Base-by-base conservation (phyloP, 2,113 vertebrate species). In the Dicaeum eximium region DNA sequence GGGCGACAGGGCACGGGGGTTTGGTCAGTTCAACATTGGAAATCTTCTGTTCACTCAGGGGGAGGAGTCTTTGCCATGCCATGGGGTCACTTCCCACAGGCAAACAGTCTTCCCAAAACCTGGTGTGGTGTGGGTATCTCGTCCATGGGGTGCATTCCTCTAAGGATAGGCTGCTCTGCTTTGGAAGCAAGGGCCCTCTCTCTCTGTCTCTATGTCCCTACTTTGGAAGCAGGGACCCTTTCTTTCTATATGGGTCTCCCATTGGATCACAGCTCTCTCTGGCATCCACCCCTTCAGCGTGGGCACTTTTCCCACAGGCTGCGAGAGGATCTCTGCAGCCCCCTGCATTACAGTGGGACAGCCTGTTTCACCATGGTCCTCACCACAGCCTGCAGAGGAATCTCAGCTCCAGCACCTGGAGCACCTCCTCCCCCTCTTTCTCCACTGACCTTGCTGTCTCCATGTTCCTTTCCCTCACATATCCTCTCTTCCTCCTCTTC, bases 401-500 rank as follows among this genome's bases (percentile, higher is more conserved):
- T 64, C 38, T 42, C 3, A 3, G 38, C 61, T 42, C 20, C 1
- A 0, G 3, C 10, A 7, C 3, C 3, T 64, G 47, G 7, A 30
- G 27, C 27, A 28, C 9, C 24, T 50, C 19, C 5, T 21, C 10
- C 13, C 45, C 18, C 14, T 42, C 20, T 13, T 69, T 35, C 4
- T 30, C 7, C 5, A 10, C 27, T 23, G 28, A 23, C 20, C 4
- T 70, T 17, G 35, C 20, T 51, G 38, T 1, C 0, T 0, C 31
- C 70, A 7, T 35, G 19, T 35, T 73, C 23, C 21, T 73, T 56
- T 57, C 53, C 53, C 33, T 44, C 24, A 28, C 18, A 12, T 28
- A 10, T 73, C 11, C 42, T 57, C 19, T 10, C 40, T 44, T 57
- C 24, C 17, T 56, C 23, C n/a, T 45, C 45, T 48, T 48, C n/a